phyloP scores from a whole-genome alignment of 2,888 invertebrate species.

The Piscicola geometra region DNA sequence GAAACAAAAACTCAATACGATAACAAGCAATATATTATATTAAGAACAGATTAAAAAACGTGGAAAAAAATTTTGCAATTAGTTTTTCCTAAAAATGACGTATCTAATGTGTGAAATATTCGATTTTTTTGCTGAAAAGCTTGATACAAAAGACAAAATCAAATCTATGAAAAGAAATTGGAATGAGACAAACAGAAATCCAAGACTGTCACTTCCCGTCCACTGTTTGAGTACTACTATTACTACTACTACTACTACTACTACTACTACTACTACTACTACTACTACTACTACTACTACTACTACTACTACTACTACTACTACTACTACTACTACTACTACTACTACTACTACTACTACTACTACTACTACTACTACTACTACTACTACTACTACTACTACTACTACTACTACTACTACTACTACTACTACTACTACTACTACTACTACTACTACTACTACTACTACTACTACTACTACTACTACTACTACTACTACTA shows the following conservation, averaged over 20 bases:
- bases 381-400: slow-evolving; percentile 32
- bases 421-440: slow-evolving; percentile 34
- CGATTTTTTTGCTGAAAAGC: no score
- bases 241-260: slow-evolving; percentile 38
- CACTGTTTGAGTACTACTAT: neutral
- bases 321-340: slow-evolving; percentile 27
- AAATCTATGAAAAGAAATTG: no score
- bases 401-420: slow-evolving; percentile 33
- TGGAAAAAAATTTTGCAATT: no score
- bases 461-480: slow-evolving; percentile 32
- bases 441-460: slow-evolving; percentile 34
- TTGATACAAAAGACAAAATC: no score
- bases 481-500: slow-evolving; percentile 22
- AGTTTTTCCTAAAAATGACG: no score
- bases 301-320: slow-evolving; percentile 17
- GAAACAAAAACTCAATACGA: no score
- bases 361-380: slow-evolving; percentile 33
- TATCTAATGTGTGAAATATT: no score
- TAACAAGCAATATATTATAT: no score
- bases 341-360: slow-evolving; percentile 34
- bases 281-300: slow-evolving; percentile 34
- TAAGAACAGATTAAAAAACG: no score
- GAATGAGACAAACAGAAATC: no score
- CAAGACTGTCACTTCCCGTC: neutral
- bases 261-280: slow-evolving; percentile 39